Conservation (phyloP, 2,797 vertebrate species). For the Neoniphon sammara region DNA sequence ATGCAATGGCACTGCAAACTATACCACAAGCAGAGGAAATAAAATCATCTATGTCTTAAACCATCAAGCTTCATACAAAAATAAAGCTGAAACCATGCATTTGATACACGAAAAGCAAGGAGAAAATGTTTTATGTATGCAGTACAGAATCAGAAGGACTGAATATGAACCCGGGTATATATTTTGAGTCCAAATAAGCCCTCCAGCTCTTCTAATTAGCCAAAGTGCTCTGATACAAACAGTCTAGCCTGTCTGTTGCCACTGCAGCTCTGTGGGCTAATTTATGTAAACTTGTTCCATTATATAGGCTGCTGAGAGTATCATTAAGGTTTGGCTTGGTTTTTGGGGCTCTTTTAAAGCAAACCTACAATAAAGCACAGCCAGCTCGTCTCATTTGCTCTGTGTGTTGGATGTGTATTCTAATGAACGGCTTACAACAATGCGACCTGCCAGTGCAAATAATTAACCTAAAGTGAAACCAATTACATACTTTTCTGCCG, state of each 20-base stretch:
- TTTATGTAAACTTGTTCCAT: slow-evolving; percentile 86
- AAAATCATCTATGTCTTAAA: slow-evolving; percentile 74
- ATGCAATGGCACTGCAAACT: slow-evolving; percentile 71
- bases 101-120: slow-evolving; percentile 62
- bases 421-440: slow-evolving; percentile 88
- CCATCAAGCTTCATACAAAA: slow-evolving; percentile 69
- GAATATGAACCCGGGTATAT: slow-evolving; percentile 61
- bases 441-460: slow-evolving; percentile 86
- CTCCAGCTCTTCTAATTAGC: slow-evolving; percentile 81
- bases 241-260: slow-evolving; percentile 75
- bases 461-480: slow-evolving; percentile 88
- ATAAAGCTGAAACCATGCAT: slow-evolving; percentile 66
- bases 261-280: slow-evolving; percentile 81
- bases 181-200: slow-evolving; percentile 64
- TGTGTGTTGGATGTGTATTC: slow-evolving; percentile 84
- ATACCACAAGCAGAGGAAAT: slow-evolving; percentile 54
- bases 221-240: slow-evolving; percentile 76
- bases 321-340: slow-evolving; percentile 81
- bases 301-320: slow-evolving; percentile 84
- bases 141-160: slow-evolving; percentile 51
- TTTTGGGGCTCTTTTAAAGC: slow-evolving; percentile 74
- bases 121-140: slow-evolving; percentile 70
- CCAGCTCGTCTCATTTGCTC: slow-evolving; percentile 84
- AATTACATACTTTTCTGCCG: slow-evolving; percentile 84
- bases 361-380: slow-evolving; percentile 77